Evolutionary conservation across 1,140 invertebrate species (phyloP).

Genomic region (Plectus sambesii): DNA sequence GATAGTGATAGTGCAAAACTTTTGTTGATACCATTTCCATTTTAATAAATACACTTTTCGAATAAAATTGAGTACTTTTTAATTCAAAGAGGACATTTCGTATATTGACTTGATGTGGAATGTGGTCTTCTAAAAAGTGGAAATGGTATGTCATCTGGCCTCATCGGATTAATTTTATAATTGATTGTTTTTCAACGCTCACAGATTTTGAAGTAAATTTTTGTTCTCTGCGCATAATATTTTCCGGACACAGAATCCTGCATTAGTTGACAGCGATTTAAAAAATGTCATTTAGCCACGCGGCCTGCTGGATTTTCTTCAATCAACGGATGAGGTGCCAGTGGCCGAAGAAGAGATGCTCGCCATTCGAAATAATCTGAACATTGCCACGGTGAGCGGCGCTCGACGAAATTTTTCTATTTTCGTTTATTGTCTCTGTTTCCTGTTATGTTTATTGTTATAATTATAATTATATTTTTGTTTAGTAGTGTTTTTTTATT

Average conservation of each 20-base stretch:
- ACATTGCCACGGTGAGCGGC: constrained; percentile 77
- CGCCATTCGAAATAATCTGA: constrained; percentile 80
- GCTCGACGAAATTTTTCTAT: too few relatives aligned
- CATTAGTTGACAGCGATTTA: too few relatives aligned
- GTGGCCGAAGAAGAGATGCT: constrained; percentile 63
- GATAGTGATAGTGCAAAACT: too few relatives aligned
- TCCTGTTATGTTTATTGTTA: too few relatives aligned
- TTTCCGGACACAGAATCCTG: too few relatives aligned
- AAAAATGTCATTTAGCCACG: constrained; percentile 58
- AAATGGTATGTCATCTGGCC: constrained; percentile 17
- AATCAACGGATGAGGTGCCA: constrained; percentile 73
- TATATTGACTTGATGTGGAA: background rate
- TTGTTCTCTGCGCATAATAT: too few relatives aligned
- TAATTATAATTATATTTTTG: too few relatives aligned
- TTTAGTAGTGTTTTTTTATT: too few relatives aligned
- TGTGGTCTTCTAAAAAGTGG: constrained; percentile 10
- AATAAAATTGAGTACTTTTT: background rate
- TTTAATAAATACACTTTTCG: constrained; percentile 19
- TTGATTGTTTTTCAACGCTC: too few relatives aligned
- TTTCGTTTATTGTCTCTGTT: too few relatives aligned
- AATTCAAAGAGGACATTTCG: background rate
- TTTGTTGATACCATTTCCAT: too few relatives aligned
- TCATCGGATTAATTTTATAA: background rate
- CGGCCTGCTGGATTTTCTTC: constrained; percentile 76
- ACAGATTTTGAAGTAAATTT: background rate